Conservation (phyloP, 2,113 vertebrate genomes). For the Crotalus viridis region DNA sequence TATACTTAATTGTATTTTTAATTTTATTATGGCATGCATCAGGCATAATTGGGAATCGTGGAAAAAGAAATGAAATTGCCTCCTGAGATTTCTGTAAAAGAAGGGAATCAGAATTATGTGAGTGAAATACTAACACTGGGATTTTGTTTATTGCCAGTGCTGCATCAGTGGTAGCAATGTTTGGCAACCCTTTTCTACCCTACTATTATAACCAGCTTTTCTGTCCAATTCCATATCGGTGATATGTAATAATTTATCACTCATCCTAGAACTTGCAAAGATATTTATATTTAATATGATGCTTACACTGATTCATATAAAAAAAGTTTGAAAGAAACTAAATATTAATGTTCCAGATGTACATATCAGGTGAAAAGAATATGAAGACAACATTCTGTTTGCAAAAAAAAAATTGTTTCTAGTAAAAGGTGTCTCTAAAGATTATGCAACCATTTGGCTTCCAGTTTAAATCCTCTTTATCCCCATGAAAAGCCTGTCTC, state of each 20-base stretch:
- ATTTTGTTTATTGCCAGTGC: not conserved
- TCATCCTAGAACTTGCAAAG: constrained; percentile 17
- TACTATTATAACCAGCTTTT: not conserved
- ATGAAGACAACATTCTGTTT: not conserved
- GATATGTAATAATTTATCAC: constrained; percentile 34
- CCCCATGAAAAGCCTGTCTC: not conserved
- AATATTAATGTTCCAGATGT: not conserved
- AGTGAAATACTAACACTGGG: not conserved
- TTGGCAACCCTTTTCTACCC: not conserved
- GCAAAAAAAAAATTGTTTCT: not conserved
- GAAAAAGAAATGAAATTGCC: not conserved
- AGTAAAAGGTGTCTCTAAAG: not conserved
- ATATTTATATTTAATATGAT: constrained; percentile 42
- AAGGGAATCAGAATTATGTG: not conserved
- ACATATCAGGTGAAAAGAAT: not conserved
- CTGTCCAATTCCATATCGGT: constrained; percentile 2
- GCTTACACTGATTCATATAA: constrained; percentile 35
- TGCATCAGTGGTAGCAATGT: not conserved
- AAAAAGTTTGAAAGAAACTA: not conserved
- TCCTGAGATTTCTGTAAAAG: not conserved
- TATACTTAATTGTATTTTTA: not conserved
- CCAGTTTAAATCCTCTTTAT: constrained; percentile 1
- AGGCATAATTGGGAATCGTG: not conserved
- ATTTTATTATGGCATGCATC: not conserved
- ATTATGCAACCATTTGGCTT: constrained; percentile 13